These are phyloP conservation scores for Myiothlypis coronata DNA, from an alignment of 2,797 vertebrate species.

Conservation along the genomic window DNA sequence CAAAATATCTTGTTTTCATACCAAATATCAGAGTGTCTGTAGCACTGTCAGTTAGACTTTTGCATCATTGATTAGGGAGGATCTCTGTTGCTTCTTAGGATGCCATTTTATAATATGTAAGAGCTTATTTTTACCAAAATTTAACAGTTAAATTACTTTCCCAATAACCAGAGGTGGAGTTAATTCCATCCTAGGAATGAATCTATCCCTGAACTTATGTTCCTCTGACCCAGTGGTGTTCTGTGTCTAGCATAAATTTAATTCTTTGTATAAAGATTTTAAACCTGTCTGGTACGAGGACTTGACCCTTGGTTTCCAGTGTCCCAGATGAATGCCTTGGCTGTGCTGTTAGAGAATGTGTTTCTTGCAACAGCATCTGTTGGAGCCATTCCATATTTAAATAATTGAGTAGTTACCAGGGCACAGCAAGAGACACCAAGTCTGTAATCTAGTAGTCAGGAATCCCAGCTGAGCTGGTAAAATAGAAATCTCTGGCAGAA, in stretches of 20 bases:
- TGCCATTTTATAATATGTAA: not conserved
- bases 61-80: not conserved
- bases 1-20: not conserved
- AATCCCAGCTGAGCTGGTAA: not conserved
- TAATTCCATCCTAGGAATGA: not conserved
- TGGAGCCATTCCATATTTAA: slow-evolving; percentile 28
- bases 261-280: not conserved
- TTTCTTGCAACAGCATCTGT: slow-evolving; percentile 10
- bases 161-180: not conserved
- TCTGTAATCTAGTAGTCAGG: not conserved
- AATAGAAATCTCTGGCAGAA: not conserved
- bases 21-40: not conserved
- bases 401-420: slow-evolving; percentile 36
- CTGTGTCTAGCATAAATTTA: not conserved
- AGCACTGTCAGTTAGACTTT: not conserved
- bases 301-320: not conserved
- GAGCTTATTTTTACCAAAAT: not conserved
- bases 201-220: not conserved
- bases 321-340: not conserved
- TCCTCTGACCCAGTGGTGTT: not conserved
- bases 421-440: slow-evolving; percentile 15
- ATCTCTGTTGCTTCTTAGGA: not conserved
- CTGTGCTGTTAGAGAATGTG: not conserved
- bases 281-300: not conserved
- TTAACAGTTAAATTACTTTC: not conserved